Conservation (phyloP, 2,888 invertebrate species). For the Tiphia femorata region DNA sequence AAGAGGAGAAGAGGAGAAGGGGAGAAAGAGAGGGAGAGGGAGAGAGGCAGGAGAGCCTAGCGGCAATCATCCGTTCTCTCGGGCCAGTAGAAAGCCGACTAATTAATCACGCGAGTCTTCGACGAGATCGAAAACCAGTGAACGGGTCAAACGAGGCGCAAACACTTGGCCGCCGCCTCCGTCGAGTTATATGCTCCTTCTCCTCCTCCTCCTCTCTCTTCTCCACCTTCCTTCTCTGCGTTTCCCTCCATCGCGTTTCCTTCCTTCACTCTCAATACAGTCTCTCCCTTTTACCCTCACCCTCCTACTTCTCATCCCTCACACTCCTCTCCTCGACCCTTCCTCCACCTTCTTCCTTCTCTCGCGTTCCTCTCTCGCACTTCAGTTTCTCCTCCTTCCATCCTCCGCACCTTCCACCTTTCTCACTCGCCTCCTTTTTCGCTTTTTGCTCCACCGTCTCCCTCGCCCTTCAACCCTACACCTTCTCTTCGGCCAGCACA, state of each 20-base stretch:
- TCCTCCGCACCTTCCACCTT: too few relatives aligned
- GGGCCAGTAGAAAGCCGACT: slow-evolving; percentile 29
- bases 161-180: slow-evolving; percentile 18
- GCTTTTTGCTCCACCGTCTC: neutral
- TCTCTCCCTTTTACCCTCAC: too few relatives aligned
- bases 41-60: slow-evolving; percentile 5
- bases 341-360: too few relatives aligned
- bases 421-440: too few relatives aligned
- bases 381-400: too few relatives aligned
- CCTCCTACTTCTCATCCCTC: too few relatives aligned
- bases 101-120: slow-evolving; percentile 44
- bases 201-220: neutral
- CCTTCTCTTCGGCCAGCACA: neutral
- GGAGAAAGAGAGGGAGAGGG: slow-evolving; percentile 2
- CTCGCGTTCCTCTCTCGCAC: too few relatives aligned
- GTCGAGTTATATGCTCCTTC: neutral
- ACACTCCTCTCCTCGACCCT: too few relatives aligned
- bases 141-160: slow-evolving; percentile 40
- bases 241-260: too few relatives aligned
- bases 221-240: too few relatives aligned
- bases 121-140: slow-evolving; percentile 41
- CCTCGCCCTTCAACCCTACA: neutral
- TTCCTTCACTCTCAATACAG: too few relatives aligned
- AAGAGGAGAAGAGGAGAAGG: slow-evolving; percentile 3
- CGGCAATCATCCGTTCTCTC: slow-evolving; percentile 9